Evolutionary conservation across 2,888 invertebrate species (phyloP), one percentile per base, ranked within the genome.

Genomic region (Horisme vitalbata): DNA sequence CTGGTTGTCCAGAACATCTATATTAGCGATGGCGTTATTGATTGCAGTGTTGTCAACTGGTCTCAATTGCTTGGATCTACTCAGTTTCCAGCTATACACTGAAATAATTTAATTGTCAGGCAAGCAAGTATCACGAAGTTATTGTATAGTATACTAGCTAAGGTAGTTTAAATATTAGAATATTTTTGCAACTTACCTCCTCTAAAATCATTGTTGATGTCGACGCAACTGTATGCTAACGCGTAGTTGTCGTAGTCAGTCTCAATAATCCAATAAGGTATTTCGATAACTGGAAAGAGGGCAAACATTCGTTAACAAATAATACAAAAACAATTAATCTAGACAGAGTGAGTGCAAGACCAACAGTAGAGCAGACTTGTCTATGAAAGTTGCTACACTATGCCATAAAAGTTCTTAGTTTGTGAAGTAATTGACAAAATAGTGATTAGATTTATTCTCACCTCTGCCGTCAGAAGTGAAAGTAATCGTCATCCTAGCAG

Each of bases 211-310:
- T 30, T 34, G 9, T 62, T 34, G 4, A 61, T 60, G 68, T 81
- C 84, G 1, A 78, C 75, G 62, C 94, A 94, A 37, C 92, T 91
- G 84, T 93, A 93, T 0, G 91, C 91, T 1, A 93, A 83, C 0
- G 93, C 85, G 57, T 91, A 93, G 54, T 84, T 82, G 0, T 79
- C 75, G 65, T 94, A 94, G 67, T 94, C 92, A 0, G 93, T 93
- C 28, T 83, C 59, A 6, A 81, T 31, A 30, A 81, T 68, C 75
- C 75, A 79, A 43, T 70, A 78, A 0, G 79, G 79, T 38, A 76
- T 65, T 2, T 39, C 13, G 4, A 67, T 47, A 8, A 4, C 79
- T 79, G 62, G 11, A 68, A 65, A 32, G 7, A 47, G 28, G 18
- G 18, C 45, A 27, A 47, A 9, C 4, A 39, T 13, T 28, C 4